Percentiles rank a stretch among this genome's conserved stretches.
Conservation (phyloP, 1,140 invertebrate species). For the Papilio polyxenes region DNA sequence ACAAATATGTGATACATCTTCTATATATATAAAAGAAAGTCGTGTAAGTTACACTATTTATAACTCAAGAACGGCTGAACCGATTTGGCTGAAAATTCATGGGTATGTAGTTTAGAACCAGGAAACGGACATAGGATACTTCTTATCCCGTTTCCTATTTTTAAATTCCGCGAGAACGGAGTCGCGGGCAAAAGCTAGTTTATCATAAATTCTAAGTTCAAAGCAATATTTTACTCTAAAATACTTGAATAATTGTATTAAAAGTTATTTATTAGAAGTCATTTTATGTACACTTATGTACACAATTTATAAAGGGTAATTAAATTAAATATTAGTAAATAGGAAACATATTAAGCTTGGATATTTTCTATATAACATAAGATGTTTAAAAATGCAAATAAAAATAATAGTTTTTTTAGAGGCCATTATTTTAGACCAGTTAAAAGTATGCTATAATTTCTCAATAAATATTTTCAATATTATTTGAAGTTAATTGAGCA, state of each 20-base stretch:
- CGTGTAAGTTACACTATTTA: too few relatives aligned
- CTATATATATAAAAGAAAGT: too few relatives aligned
- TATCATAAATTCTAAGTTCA: conserved; percentile 20
- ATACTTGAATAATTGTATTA: not conserved
- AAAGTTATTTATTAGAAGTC: not conserved
- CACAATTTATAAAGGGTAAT: conserved; percentile 32
- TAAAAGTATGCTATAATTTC: not conserved
- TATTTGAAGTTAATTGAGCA: not conserved
- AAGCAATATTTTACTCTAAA: conserved; percentile 29
- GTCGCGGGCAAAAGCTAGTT: too few relatives aligned
- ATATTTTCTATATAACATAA: too few relatives aligned
- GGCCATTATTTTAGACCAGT: not conserved
- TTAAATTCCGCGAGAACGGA: too few relatives aligned
- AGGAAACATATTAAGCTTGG: not conserved
- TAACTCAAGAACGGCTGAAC: too few relatives aligned
- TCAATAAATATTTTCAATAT: not conserved
- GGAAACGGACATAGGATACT: too few relatives aligned
- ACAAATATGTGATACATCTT: conserved; percentile 34
- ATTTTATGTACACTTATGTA: conserved; percentile 32
- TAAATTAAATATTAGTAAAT: conserved; percentile 17
- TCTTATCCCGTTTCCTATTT: too few relatives aligned
- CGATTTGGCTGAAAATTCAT: too few relatives aligned
- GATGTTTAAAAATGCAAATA: too few relatives aligned
- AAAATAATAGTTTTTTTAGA: not conserved
- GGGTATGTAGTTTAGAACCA: too few relatives aligned